These are phyloP conservation scores for Nephrocerus scutellatus DNA, from an alignment of 2,888 invertebrate species.

Conservation along the genomic window DNA sequence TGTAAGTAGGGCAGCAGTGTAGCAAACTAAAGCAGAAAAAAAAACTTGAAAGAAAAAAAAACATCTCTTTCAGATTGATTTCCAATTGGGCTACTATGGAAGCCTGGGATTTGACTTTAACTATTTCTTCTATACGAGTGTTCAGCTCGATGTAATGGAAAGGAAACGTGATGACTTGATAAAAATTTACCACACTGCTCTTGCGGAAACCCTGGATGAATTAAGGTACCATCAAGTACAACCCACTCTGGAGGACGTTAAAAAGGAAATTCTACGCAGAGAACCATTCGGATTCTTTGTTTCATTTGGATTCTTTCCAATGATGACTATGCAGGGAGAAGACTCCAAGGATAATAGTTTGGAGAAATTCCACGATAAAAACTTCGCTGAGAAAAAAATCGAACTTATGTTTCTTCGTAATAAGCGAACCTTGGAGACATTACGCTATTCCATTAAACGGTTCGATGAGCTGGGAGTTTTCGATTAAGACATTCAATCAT, in stretches of 20 bases:
- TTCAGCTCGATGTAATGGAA: slow-evolving; percentile 34
- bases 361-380: slow-evolving; percentile 37
- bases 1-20: slow-evolving; percentile 35
- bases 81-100: slow-evolving; percentile 43
- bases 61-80: slow-evolving; percentile 39
- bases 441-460: slow-evolving; percentile 35
- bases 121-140: slow-evolving; percentile 45
- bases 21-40: not conserved
- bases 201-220: slow-evolving; percentile 29
- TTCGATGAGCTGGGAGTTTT: slow-evolving; percentile 36
- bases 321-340: slow-evolving; percentile 41
- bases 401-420: slow-evolving; percentile 44
- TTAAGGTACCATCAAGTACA: slow-evolving; percentile 26
- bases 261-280: slow-evolving; percentile 32
- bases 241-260: slow-evolving; percentile 32
- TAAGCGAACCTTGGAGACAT: slow-evolving; percentile 34
- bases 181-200: slow-evolving; percentile 29
- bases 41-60: too few relatives aligned
- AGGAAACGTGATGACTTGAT: slow-evolving; percentile 33
- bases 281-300: slow-evolving; percentile 44
- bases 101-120: slow-evolving; percentile 46
- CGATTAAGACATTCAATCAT: slow-evolving; percentile 31
- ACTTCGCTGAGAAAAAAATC: slow-evolving; percentile 38
- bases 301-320: slow-evolving; percentile 41
- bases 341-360: slow-evolving; percentile 41